A percentile compares a stretch with the other conserved stretches of the same genome.
Conservation (phyloP, 2,888 invertebrate species). For the Strigamia transsilvanica region DNA sequence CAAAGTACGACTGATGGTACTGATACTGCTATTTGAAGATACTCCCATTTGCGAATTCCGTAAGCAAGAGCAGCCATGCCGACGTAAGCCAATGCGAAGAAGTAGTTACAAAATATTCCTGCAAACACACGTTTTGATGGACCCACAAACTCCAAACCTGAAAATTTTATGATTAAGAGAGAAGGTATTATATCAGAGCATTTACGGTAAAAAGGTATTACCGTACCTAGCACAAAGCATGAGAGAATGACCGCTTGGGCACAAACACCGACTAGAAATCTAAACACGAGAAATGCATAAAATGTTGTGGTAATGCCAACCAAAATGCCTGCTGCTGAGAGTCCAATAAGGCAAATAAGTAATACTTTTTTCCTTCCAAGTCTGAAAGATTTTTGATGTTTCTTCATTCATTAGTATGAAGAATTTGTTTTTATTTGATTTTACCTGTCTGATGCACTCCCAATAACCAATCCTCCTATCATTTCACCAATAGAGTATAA, state of each 20-base stretch:
- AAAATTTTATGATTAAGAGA: background rate
- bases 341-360: constrained; percentile 75
- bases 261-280: constrained; percentile 72
- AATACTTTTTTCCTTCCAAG: constrained; percentile 77
- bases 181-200: background rate
- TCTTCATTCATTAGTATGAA: background rate
- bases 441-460: constrained; percentile 60
- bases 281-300: constrained; percentile 72
- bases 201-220: too few species aligned
- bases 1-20: background rate
- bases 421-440: background rate
- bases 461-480: constrained; percentile 76
- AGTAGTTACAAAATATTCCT: constrained; percentile 26
- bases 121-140: constrained; percentile 41
- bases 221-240: constrained; percentile 50
- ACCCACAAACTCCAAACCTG: constrained; percentile 50
- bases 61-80: constrained; percentile 15
- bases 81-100: constrained; percentile 29
- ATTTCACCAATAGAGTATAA: constrained; percentile 78
- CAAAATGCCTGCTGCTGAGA: constrained; percentile 73
- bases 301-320: constrained; percentile 74
- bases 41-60: constrained; percentile 22
- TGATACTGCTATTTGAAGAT: constrained; percentile 42
- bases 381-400: constrained; percentile 61
- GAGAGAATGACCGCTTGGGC: constrained; percentile 41